Base-by-base conservation (phyloP, 2,888 invertebrate genomes). In the Drosophila paucipuncta region DNA sequence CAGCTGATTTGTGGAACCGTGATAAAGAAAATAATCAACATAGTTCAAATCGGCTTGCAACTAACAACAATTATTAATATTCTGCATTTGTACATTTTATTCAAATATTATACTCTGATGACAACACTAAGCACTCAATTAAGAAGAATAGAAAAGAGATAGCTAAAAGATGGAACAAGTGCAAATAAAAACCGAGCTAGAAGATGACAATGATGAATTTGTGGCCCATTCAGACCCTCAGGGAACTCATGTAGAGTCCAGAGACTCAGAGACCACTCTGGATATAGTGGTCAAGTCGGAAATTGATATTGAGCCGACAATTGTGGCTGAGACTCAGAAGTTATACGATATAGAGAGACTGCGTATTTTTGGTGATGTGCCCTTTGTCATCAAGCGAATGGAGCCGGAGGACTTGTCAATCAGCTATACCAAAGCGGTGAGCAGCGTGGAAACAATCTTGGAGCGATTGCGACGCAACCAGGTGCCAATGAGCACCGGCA, bases 341-440 rank as follows among this genome's bases (percentile, higher is more conserved):
- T 52, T 90, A 0, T 85, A 73, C 37, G 86, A 90, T 39, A 71
- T 71, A n/a, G 39, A 57, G 18, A 50, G 74, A 35, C 39, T 85
- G 10, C 68, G 63, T 11, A 39, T 49, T 16, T 85, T 78, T 47
- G 81, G 78, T 1, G 72, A 90, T 37, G 87, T 89, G 9, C 86
- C 86, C 0, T 82, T 89, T 47, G 33, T 86, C 0, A 80, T 86
- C 4, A 84, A 77, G 50, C 89, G 86, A 6, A 73, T 78, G 76
- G 70, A 78, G 10, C 59, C 73, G 1, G 59, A 79, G 22, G 85
- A 91, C 57, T 68, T 63, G 1, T 35, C 62, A 1, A 75, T 82
- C 13, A 82, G 69, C 6, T 91, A 91, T 66, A 55, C 28, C 10
- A 65, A 69, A 7, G 75, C 91, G 16, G 55, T 83, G 6, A 25